Percentiles rank a stretch among this genome's conserved stretches.
Conservation (phyloP, 2,888 invertebrate species). For the Cheiracanthium punctorium region DNA sequence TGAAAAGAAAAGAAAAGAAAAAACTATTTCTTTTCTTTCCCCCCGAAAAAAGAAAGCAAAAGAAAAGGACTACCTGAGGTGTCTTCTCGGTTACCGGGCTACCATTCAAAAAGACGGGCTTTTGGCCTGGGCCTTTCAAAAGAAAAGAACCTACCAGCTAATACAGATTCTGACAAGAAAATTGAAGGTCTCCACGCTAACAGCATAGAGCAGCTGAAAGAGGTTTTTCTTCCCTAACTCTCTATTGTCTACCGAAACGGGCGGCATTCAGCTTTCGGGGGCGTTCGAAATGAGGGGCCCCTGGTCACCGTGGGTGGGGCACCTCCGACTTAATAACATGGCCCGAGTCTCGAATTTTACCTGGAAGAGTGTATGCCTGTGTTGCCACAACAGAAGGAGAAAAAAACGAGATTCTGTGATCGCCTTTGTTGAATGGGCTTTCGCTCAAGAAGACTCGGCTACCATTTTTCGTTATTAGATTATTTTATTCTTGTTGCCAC, state of each 20-base stretch:
- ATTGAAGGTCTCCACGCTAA: neutral
- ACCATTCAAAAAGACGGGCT: neutral
- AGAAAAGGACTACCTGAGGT: neutral
- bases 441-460: slow-evolving; percentile 5
- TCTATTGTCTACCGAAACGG: slow-evolving; percentile 18
- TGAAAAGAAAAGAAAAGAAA: no score
- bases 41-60: neutral
- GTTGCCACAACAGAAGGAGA: neutral
- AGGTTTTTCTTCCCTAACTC: neutral
- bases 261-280: neutral
- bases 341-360: neutral
- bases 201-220: neutral
- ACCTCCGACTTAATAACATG: slow-evolving; percentile 1
- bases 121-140: neutral
- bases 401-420: slow-evolving; percentile 2
- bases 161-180: slow-evolving; percentile 18
- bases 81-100: neutral
- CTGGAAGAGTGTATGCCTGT: neutral
- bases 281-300: neutral
- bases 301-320: slow-evolving; percentile 24
- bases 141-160: neutral
- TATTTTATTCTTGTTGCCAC: slow-evolving; percentile 23
- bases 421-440: slow-evolving; percentile 24
- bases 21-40: neutral
- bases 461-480: slow-evolving; percentile 24